Conservation (phyloP, 1,140 invertebrate genomes). For the Meteorus sp. region DNA sequence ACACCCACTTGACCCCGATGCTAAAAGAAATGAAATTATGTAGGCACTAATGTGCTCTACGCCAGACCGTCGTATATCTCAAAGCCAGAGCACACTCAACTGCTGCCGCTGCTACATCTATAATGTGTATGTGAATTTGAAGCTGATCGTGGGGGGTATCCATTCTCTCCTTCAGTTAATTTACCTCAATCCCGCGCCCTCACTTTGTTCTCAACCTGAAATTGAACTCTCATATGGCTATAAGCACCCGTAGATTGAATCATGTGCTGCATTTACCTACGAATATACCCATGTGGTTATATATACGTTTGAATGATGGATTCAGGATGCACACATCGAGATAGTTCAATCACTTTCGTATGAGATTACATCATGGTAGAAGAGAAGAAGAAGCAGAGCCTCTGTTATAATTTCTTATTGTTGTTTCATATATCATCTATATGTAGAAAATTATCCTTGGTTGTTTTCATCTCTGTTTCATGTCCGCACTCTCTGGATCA, state of each 20-base stretch:
- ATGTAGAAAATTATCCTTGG: no score
- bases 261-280: background rate
- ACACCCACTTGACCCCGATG: constrained; percentile 41
- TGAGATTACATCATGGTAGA: no score
- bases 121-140: background rate
- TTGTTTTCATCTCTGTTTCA: no score
- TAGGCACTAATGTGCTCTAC: constrained; percentile 37
- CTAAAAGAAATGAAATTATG: constrained; percentile 45
- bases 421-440: no score
- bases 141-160: background rate
- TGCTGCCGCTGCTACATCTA: no score
- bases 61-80: constrained; percentile 16
- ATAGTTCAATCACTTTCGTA: no score
- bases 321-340: no score
- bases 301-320: background rate
- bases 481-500: no score
- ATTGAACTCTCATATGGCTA: constrained; percentile 14
- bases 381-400: no score
- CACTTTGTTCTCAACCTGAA: background rate
- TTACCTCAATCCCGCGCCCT: background rate
- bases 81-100: background rate
- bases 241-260: background rate
- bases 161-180: background rate
- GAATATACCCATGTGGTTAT: no score
- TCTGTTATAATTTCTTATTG: no score